Base-by-base conservation (phyloP, 1,140 invertebrate species). In the Drosophila nigromelanica region DNA sequence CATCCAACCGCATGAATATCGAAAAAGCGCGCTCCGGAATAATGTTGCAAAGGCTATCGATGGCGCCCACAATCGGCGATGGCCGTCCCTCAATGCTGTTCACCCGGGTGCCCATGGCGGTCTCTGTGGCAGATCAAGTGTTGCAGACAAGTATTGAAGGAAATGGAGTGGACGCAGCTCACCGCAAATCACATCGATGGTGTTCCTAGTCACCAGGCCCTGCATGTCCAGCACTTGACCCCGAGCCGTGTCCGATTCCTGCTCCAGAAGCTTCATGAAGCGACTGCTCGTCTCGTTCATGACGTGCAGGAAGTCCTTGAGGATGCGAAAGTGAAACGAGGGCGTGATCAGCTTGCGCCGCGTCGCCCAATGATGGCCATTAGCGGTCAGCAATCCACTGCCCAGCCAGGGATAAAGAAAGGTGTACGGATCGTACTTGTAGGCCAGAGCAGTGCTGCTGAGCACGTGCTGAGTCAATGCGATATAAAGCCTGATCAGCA, bases 251-350 rank as follows among this genome's bases (percentile, higher is more conserved):
- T 21, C 11, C 1, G 79, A 62, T 12, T 67, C 56, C 12, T 21
- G 30, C 5, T 52, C 56, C 42, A 94, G 89, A 30, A 92, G 66
- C 30, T 92, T 69, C 33, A 97, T 91, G 40, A 97, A 92, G 40
- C 94, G 93, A 18, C 92, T 76, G 21, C 93, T 92, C 68, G 96
- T 94, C 55, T 94, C 92, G 75, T 96, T 94, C 86, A 97, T 96
- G 12, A 95, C 92, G 3, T 94, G 92, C 4, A 96, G 52, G 90
- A 96, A 97, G 66, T 95, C 93, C 58, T 96, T 94, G 8, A 97
- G 91, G 61, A 97, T 96, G 76, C 95, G 94, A 89, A 97, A 97
- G 92, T 97, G 96, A 90, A 97, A 97, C 1, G 96, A 95, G 10
- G 96, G 96, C 0, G 96, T 97, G 15, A 97, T 83, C 45, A 87